A percentile compares a stretch with the other conserved stretches of the same genome.
phyloP scores from a whole-genome alignment of 2,888 invertebrate genomes.

The Amiota communis region DNA sequence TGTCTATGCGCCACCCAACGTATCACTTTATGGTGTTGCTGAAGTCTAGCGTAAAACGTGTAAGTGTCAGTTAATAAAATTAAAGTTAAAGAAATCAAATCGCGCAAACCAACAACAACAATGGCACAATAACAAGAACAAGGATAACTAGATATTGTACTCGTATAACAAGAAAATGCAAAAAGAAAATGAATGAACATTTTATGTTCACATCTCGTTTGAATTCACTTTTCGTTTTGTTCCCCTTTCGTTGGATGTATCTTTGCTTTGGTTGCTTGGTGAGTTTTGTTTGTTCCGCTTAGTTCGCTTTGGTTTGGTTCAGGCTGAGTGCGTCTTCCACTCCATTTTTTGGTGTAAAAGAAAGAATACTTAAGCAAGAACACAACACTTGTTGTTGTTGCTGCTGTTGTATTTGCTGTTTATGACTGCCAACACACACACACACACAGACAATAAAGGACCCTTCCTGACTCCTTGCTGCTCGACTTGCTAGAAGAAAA shows the following conservation, averaged over 20 bases:
- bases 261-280: not conserved
- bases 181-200: not conserved
- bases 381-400: conserved; percentile 1
- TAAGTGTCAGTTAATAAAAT: conserved; percentile 3
- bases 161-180: not conserved
- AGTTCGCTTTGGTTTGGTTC: not conserved
- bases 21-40: not conserved
- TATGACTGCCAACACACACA: conserved; percentile 6
- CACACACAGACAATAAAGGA: not conserved
- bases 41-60: not conserved
- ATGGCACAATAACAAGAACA: too few relatives aligned
- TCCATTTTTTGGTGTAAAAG: too few relatives aligned
- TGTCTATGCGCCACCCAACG: too few relatives aligned
- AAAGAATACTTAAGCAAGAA: not conserved
- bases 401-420: conserved; percentile 14
- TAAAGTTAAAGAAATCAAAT: conserved; percentile 7
- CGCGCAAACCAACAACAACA: not conserved
- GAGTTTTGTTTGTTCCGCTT: not conserved
- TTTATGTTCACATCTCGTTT: not conserved
- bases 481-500: conserved; percentile 35
- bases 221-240: not conserved
- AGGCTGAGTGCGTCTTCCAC: not conserved
- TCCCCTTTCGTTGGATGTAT: not conserved
- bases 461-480: not conserved
- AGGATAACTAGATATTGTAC: too few relatives aligned